Conservation (phyloP, 1,140 invertebrate species). For the Leguminivora glycinivorella region DNA sequence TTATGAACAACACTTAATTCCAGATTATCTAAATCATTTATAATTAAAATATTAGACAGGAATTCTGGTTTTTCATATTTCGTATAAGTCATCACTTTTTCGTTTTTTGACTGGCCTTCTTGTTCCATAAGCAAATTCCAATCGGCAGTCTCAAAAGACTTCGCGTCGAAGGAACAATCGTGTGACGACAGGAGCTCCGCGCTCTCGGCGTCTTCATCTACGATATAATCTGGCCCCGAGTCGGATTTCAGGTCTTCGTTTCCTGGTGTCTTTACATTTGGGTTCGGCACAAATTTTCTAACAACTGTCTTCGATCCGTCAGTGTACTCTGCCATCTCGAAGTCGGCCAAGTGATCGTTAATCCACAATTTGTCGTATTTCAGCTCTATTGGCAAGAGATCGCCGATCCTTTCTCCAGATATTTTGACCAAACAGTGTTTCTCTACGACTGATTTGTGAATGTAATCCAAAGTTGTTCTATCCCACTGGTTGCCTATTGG, state of each 20-base stretch:
- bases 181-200: constrained; percentile 31
- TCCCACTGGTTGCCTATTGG: constrained; percentile 62
- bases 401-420: constrained; percentile 46
- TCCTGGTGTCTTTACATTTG: constrained; percentile 15
- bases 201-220: constrained; percentile 46
- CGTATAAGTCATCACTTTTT: constrained; percentile 45
- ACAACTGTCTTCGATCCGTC: constrained; percentile 55
- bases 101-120: constrained; percentile 33
- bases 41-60: constrained; percentile 42
- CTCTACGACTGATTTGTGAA: constrained; percentile 67
- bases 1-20: constrained; percentile 19
- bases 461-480: constrained; percentile 59
- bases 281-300: constrained; percentile 44
- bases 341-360: constrained; percentile 67
- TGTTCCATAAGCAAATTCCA: constrained; percentile 62
- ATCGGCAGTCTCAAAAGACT: constrained; percentile 47
- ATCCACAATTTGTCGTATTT: constrained; percentile 66
- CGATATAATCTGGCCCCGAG: constrained; percentile 65
- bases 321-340: constrained; percentile 62
- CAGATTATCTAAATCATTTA: neutral
- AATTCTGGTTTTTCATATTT: constrained; percentile 46
- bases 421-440: constrained; percentile 63
- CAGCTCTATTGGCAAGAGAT: constrained; percentile 55
- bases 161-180: constrained; percentile 44
- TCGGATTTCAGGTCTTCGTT: constrained; percentile 44